Evolutionary conservation across 2,113 vertebrate genomes (phyloP), one percentile per base, ranked within the genome.

Genomic region (Antechinus flavipes): DNA sequence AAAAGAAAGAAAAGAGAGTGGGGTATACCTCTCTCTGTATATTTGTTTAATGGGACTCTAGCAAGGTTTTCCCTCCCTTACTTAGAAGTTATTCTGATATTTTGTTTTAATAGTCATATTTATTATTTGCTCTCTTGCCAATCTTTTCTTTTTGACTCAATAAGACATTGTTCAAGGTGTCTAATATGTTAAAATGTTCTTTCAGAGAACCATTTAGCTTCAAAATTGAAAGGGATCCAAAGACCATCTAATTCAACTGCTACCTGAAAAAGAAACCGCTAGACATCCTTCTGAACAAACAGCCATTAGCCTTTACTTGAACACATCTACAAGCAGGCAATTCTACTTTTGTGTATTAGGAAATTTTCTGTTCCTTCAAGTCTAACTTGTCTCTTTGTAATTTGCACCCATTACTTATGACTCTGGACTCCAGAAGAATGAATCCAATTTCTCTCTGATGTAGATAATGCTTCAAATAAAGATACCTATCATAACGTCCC

Each of bases 341-440:
- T n/a, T 84, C 1, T 84, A 84, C 35, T 84, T 84, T 23, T 84
- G 35, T 2, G 19, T 84, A 84, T 84, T 84, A 84, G 68, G 35
- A 84, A 84, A 16, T 84, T 84, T 84, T 42, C 68, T 16, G 11
- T n/a, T 49, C 50, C 30, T 49, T 14, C 8, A 93, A 84, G 93
- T 46, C 50, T 61, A 96, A 95, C 89, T 56, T 92, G 90, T 30
- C 89, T 91, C 91, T 95, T 94, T 95, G 93, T 25, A 89, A 54
- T 92, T 94, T 55, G 97, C 90, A 30, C 12, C 11, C 30, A 68
- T 30, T 68, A 68, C 30, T 68, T 30, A 35, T 68, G 58, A 30
- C 35, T 68, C 58, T 68, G 58, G 58, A 68, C 58, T 26, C 30
- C 58, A 68, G 58, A 2, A 30, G 0, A 3, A 76, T 26, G 22